Evolutionary conservation across 2,797 vertebrate genomes (phyloP), one percentile per base, ranked within the genome.

Genomic region (Macropus fuliginosus): DNA sequence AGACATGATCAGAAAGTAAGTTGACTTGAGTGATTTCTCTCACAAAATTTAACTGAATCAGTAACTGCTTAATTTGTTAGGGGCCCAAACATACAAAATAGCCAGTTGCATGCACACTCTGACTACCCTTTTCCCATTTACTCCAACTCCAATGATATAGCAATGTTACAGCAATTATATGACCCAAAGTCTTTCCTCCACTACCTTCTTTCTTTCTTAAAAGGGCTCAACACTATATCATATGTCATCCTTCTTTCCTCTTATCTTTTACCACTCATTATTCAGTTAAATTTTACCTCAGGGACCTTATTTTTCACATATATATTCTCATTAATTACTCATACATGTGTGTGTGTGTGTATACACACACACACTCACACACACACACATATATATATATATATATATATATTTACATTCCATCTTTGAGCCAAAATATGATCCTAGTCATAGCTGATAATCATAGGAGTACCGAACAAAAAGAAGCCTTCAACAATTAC

Each of bases 121-220:
- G 40, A 6, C 66, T 66, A 14, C 62, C 18, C 66, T 81, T 31
- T 46, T 11, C 9, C 40, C 40, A 27, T 81, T 81, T 81, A 46
- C 40, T n/a, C n/a, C n/a, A 74, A 74, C n/a, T 40, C 66, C 66
- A 40, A 6, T 0, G 2, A 46, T 24, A 24, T 9, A 81, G 40
- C 40, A 81, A 24, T 11, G 0, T 0, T 40, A n/a, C 6, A 5
- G 13, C 91, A 13, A 13, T 21, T 28, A 8, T 0, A 6, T 0
- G 16, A 40, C 34, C 54, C 52, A 57, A 0, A 3, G 24, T 46
- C 90, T n/a, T 40, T 46, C 6, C 54, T 3, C 3, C 0, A 55
- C 34, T 14, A 40, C 91, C 9, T 54, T 56, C 50, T 28, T 54
- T 89, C 27, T 24, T 90, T 34, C n/a, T 66, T 34, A 31, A 31